These are phyloP conservation scores for Macrobrachium rosenbergii DNA, from an alignment of 1,140 invertebrate species.

Conservation along the genomic window DNA sequence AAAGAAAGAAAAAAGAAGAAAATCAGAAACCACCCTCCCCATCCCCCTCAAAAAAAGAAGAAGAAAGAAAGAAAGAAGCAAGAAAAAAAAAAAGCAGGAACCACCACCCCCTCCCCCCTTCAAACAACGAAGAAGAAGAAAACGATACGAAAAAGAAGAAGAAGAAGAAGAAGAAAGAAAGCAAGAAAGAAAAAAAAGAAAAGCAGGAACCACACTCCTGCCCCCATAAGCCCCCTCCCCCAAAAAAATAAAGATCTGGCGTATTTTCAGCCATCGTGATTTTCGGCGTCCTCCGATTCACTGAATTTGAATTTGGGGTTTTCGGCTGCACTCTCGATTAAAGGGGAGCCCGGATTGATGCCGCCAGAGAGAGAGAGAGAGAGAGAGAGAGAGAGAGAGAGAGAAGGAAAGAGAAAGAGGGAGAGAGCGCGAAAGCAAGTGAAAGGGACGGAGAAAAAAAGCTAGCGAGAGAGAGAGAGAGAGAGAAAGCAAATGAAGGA, in stretches of 20 bases:
- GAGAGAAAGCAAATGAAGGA: slow-evolving; percentile 20
- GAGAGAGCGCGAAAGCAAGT: neutral
- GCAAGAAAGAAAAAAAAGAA: slow-evolving; percentile 1
- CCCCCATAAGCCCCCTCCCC: too few species aligned
- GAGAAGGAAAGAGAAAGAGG: neutral
- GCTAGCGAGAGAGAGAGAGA: neutral
- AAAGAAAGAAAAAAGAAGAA: neutral
- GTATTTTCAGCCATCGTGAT: too few species aligned
- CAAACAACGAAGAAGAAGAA: too few species aligned
- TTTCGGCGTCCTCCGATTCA: too few species aligned
- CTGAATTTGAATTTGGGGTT: too few species aligned
- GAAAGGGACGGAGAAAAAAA: neutral
- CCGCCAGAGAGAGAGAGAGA: slow-evolving; percentile 16
- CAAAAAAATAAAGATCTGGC: too few species aligned
- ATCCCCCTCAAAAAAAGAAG: neutral
- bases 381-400: neutral
- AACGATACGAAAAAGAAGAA: neutral
- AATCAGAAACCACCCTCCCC: neutral
- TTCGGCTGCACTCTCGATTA: neutral
- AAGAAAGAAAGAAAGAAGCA: neutral
- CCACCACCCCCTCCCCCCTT: too few species aligned
- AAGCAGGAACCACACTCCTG: neutral
- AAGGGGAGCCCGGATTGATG: neutral
- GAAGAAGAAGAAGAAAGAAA: neutral
- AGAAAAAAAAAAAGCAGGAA: too few species aligned